These are phyloP conservation scores for Tipula lateralis DNA, from an alignment of 2,888 invertebrate genomes.

Conservation along the genomic window DNA sequence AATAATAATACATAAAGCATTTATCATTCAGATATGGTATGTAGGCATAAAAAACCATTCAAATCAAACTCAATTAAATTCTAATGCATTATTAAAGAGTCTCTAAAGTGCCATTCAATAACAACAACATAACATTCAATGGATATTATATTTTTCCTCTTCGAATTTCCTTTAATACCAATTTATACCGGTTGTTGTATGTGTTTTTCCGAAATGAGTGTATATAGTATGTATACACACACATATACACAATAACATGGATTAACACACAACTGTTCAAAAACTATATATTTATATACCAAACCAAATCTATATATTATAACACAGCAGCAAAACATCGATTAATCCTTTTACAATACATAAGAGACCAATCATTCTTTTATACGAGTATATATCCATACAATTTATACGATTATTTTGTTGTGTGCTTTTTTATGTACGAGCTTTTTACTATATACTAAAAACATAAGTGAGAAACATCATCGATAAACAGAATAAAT, in stretches of 20 bases:
- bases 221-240: too few species aligned
- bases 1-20: background rate
- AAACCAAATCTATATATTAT: too few species aligned
- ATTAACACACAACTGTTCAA: background rate
- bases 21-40: background rate
- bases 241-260: background rate
- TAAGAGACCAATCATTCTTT: background rate
- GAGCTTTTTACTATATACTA: background rate
- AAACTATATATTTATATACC: background rate
- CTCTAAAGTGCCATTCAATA: conserved; percentile 7
- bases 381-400: too few species aligned
- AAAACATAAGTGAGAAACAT: background rate
- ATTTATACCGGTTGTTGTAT: background rate
- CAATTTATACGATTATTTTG: background rate
- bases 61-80: conserved; percentile 24
- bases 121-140: background rate
- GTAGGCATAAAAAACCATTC: background rate
- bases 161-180: background rate
- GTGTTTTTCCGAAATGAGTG: background rate
- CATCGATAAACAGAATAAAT: background rate
- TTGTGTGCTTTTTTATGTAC: background rate
- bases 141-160: background rate
- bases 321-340: background rate
- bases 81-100: conserved; percentile 19
- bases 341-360: background rate